Base-by-base conservation (phyloP, 2,113 vertebrate species). In the Scytalopus superciliaris region DNA sequence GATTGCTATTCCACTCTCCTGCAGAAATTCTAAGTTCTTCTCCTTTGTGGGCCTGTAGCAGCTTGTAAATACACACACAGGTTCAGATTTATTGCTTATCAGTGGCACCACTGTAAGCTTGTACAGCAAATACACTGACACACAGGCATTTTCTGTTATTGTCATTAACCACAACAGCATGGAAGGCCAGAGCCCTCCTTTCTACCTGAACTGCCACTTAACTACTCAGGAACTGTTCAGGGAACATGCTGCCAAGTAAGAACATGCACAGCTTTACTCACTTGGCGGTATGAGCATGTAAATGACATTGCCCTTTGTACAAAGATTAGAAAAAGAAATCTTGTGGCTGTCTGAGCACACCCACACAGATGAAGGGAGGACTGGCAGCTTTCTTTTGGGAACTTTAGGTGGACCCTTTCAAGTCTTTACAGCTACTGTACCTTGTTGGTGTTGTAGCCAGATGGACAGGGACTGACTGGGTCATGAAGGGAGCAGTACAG, bases 401-500 rank as follows among this genome's bases (percentile, higher is more conserved):
- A 40, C 39, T 59, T 86, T 13, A 92, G 40, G 31, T 22, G 33
- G 16, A 72, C 17, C 4, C 35, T 49, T 85, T 17, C 35, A 93
- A 72, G 35, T 10, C 27, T 57, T 85, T 44, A 64, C n/a, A 81
- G 52, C 18, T 70, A 94, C 93, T 64, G 96, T 93, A 99, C 99
- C 99, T 99, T 99, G 96, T 98, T 99, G 23, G 98, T 99, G 35
- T 98, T 98, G 90, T 99, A 98, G 52, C 99, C 99, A 37, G 98
- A 67, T 1, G 99, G 99, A 76, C 96, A 98, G 28, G 89, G 93
- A 27, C 94, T 50, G 7, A 97, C 98, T 0, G 99, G 98, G 94
- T 99, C 99, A 3, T 99, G 98, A 60, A 99, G 98, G 7, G 99
- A 99, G 82, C 99, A 99, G 97, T 99, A 99, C 72, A 99, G 88